These are phyloP conservation scores for Drosophila atroscutellata DNA, from an alignment of 2,888 invertebrate genomes.

Conservation along the genomic window DNA sequence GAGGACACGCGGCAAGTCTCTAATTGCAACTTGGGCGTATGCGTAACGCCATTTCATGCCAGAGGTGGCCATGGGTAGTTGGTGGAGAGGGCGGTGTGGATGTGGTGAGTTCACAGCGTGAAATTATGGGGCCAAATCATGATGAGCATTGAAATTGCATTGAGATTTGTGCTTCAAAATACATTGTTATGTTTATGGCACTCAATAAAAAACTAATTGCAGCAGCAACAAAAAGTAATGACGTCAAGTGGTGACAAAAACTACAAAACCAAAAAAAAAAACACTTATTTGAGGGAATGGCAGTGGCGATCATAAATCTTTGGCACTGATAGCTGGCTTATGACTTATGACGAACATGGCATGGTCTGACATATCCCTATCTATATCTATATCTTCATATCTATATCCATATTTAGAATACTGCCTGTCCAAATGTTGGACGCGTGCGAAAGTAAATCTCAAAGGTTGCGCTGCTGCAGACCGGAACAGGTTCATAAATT, in stretches of 20 bases:
- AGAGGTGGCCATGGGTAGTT: no score
- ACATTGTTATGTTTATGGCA: slow-evolving; percentile 6
- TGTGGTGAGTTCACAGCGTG: slow-evolving; percentile 46
- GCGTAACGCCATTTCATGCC: slow-evolving; percentile 37
- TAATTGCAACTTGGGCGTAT: slow-evolving; percentile 57
- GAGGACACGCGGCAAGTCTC: slow-evolving; percentile 3
- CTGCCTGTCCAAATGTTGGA: slow-evolving; percentile 20
- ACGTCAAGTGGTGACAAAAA: slow-evolving; percentile 32
- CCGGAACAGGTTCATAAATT: slow-evolving; percentile 80
- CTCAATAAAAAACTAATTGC: slow-evolving; percentile 13
- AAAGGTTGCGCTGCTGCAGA: slow-evolving; percentile 54
- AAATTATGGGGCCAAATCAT: slow-evolving; percentile 44
- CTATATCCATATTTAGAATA: slow-evolving; percentile 12
- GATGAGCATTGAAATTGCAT: slow-evolving; percentile 59
- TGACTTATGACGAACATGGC: slow-evolving; percentile 32
- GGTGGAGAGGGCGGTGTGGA: no score
- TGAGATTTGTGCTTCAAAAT: slow-evolving; percentile 59
- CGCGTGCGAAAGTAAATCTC: slow-evolving; percentile 53
- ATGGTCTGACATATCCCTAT: slow-evolving; percentile 17
- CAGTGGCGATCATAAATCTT: slow-evolving; percentile 78
- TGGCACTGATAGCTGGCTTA: slow-evolving; percentile 30
- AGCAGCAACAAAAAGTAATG: slow-evolving; percentile 14
- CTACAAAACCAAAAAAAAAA: neutral
- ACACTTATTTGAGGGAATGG: slow-evolving; percentile 18
- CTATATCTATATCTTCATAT: slow-evolving; percentile 3